Conservation (phyloP, 1,140 invertebrate species). For the Drosophila rufa region DNA sequence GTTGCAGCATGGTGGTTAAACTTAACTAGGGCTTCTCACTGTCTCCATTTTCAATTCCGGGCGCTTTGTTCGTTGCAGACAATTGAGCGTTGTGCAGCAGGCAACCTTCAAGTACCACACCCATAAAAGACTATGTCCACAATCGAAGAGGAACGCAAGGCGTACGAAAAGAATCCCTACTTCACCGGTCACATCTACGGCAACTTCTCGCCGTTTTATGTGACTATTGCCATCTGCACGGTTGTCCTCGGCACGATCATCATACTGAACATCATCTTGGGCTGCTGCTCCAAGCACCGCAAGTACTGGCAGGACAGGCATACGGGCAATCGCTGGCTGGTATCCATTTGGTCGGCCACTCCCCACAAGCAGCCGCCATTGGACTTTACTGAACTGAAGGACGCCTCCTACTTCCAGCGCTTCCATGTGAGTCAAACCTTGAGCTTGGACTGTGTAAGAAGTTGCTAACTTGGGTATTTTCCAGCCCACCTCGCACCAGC, state of each 20-base stretch:
- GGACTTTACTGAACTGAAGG: conserved; percentile 91
- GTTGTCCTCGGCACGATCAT: conserved; percentile 89
- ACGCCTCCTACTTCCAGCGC: conserved; percentile 83
- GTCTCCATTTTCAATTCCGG: background rate
- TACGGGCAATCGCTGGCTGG: conserved; percentile 93
- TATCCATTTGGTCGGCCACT: conserved; percentile 92
- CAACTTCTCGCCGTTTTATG: conserved; percentile 91
- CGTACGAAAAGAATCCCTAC: conserved; percentile 89
- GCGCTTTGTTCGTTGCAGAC: conserved; percentile 39
- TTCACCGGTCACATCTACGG: conserved; percentile 88
- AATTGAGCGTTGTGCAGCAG: conserved; percentile 31
- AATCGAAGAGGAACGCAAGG: conserved; percentile 88
- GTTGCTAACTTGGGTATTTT: background rate
- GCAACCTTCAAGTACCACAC: conserved; percentile 40
- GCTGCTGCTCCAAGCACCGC: conserved; percentile 92
- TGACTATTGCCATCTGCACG: conserved; percentile 91
- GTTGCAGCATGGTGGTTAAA: conserved; percentile 48
- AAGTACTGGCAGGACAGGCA: conserved; percentile 93
- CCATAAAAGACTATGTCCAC: conserved; percentile 86
- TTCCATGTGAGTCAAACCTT: conserved; percentile 57
- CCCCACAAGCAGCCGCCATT: conserved; percentile 93
- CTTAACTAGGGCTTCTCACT: conserved; percentile 36
- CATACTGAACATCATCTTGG: conserved; percentile 91
- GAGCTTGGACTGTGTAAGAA: background rate
- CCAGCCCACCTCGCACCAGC: conserved; percentile 73